Base-by-base conservation (phyloP, 2,797 vertebrate species). In the Pangasius djambal region DNA sequence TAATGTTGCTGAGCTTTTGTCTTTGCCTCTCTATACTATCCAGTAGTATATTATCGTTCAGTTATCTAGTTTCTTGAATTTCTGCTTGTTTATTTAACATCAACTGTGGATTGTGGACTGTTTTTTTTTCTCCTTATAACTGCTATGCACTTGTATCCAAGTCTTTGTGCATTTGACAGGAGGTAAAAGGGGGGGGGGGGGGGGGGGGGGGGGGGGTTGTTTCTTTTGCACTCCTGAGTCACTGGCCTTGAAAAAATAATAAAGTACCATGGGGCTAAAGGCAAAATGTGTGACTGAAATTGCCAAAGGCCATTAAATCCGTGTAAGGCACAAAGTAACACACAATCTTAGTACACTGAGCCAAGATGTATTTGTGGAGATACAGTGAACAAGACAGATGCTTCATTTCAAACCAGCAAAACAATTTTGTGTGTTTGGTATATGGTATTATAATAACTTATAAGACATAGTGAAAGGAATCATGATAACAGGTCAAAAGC, bases 221-320 rank as follows among this genome's bases (percentile, higher is more conserved):
- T 48, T 75, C 40, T 48, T 79, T 55, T 79, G 13, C 31, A 13
- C 18, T 25, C n/a, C 6, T 37, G 28, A 83, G 61, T 20, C 82
- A 84, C 28, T 48, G 61, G 82, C 59, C 37, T 63, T 63, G 40
- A 3, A 50, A 84, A 44, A 83, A 37, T 37, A 82, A 83, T 83
- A 31, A 48, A 48, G 61, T 67, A 50, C 28, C 40, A 67, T 50
- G 25, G 15, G 61, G 28, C 3, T 48, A 83, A 83, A 83, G 34
- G 59, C 59, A 37, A 84, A 67, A 61, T 82, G 57, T 28, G 34
- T 61, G 79, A 13, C 79, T 61, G 10, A 40, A 67, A 61, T 22
- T 52, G n/a, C 22, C 22, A 82, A 28, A 59, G 22, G 28, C 20
- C 34, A 61, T 25, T 83, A 25, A 40, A 59, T 40, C 13, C 61